These are phyloP conservation scores for Drosophila siamana DNA, from an alignment of 2,888 invertebrate genomes.

Conservation along the genomic window DNA sequence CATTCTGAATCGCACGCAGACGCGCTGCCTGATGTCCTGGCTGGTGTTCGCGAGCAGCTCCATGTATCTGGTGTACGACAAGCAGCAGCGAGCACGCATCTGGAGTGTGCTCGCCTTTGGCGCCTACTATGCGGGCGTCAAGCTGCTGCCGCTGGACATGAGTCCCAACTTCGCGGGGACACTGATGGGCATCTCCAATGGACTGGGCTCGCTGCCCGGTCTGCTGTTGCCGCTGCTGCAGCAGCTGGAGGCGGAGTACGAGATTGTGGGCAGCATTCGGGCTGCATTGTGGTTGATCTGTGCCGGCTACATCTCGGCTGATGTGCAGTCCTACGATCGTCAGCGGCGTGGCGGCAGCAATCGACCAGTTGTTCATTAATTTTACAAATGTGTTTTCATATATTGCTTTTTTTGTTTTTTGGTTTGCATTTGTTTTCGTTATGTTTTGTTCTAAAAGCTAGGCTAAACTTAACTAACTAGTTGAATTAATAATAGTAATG, in stretches of 20 bases:
- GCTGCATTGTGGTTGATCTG: slow-evolving; percentile 59
- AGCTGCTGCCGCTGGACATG: slow-evolving; percentile 88
- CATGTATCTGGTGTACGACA: slow-evolving; percentile 42
- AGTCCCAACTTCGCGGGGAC: slow-evolving; percentile 89
- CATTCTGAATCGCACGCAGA: slow-evolving; percentile 80
- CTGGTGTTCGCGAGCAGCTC: slow-evolving; percentile 87
- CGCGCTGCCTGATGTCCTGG: slow-evolving; percentile 86
- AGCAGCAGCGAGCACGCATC: slow-evolving; percentile 3
- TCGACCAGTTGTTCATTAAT: slow-evolving; percentile 12
- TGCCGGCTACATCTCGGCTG: slow-evolving; percentile 60
- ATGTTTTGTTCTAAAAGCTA: slow-evolving; percentile 32
- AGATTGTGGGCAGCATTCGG: slow-evolving; percentile 86
- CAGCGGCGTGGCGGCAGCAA: not conserved
- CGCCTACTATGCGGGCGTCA: slow-evolving; percentile 89
- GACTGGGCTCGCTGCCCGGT: slow-evolving; percentile 89
- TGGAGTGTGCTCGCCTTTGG: slow-evolving; percentile 87
- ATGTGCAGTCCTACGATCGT: slow-evolving; percentile 65
- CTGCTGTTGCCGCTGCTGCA: slow-evolving; percentile 87
- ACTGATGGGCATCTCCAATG: slow-evolving; percentile 89
- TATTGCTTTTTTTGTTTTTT: no score
- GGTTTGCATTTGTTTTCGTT: slow-evolving; percentile 18
- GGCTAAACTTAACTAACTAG: slow-evolving; percentile 37
- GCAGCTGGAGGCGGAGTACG: slow-evolving; percentile 50
- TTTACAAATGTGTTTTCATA: slow-evolving; percentile 28
- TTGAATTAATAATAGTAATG: slow-evolving; percentile 18